These are phyloP conservation scores for Diplodus sargus DNA, from an alignment of 2,797 vertebrate genomes.

Conservation along the genomic window DNA sequence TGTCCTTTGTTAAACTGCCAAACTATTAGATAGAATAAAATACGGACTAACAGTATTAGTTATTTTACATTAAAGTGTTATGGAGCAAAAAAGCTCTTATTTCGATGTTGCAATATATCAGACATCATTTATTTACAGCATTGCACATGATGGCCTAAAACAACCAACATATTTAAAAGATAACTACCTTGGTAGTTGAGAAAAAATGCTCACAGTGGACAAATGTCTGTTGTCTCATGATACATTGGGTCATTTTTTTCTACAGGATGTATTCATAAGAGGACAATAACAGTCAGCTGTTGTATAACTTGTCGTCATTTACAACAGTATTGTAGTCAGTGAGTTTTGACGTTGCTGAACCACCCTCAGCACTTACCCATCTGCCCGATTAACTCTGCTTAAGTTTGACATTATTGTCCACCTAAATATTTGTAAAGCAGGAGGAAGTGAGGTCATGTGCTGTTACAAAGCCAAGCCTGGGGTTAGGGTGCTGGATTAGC, in stretches of 20 bases:
- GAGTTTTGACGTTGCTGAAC: not conserved
- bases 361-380: not conserved
- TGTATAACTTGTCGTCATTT: not conserved
- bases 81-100: not conserved
- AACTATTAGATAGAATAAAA: not conserved
- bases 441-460: slow-evolving; percentile 60
- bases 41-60: not conserved
- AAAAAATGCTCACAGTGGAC: no score
- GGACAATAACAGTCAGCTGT: not conserved
- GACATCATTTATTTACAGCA: not conserved
- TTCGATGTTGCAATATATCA: not conserved
- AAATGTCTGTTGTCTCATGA: not conserved
- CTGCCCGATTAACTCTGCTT: slow-evolving; percentile 2
- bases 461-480: slow-evolving; percentile 40
- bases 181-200: not conserved
- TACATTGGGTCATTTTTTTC: not conserved
- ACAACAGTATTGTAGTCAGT: not conserved
- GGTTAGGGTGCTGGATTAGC: slow-evolving; percentile 64
- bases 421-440: slow-evolving; percentile 27
- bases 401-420: slow-evolving; percentile 14
- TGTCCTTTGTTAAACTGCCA: not conserved
- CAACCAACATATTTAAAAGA: not conserved
- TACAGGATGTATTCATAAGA: not conserved
- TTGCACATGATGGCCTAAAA: not conserved
- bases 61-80: not conserved